These are phyloP conservation scores for Alexandromys fortis DNA, from an alignment of 2,113 vertebrate genomes.

Conservation along the genomic window DNA sequence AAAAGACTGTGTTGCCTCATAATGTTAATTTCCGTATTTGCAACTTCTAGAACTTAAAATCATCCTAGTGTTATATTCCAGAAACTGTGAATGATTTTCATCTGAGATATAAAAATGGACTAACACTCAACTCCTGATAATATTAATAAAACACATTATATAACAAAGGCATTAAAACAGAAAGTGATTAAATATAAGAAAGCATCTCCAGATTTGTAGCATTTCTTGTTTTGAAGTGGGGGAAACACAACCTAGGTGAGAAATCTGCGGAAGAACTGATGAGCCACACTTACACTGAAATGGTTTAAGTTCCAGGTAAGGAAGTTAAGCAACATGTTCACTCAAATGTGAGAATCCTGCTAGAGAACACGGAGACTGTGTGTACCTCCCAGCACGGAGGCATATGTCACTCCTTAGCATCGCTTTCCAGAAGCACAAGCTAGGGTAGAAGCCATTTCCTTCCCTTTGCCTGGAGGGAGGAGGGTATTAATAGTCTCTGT, in stretches of 20 bases:
- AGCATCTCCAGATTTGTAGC: slow-evolving; percentile 68
- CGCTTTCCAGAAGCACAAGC: not conserved
- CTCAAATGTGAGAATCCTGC: slow-evolving; percentile 6
- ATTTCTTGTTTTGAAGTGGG: slow-evolving; percentile 72
- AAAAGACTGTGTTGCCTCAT: not conserved
- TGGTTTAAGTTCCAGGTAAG: slow-evolving; percentile 42
- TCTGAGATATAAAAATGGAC: slow-evolving; percentile 35
- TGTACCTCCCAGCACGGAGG: not conserved
- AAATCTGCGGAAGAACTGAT: slow-evolving; percentile 41
- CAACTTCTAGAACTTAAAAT: slow-evolving; percentile 11
- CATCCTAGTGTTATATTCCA: not conserved
- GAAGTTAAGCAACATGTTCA: slow-evolving; percentile 21
- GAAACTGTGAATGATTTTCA: slow-evolving; percentile 54
- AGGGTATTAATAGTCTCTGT: not conserved
- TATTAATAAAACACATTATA: slow-evolving; percentile 66
- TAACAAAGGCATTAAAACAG: slow-evolving; percentile 70
- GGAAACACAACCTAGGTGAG: slow-evolving; percentile 44
- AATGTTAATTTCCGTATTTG: not conserved
- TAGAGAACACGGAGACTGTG: not conserved
- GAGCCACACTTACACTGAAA: slow-evolving; percentile 28
- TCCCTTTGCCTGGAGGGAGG: slow-evolving; percentile 11
- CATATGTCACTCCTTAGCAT: not conserved
- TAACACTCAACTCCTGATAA: slow-evolving; percentile 66
- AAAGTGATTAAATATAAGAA: slow-evolving; percentile 55
- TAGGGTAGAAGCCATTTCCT: slow-evolving; percentile 23